Conservation (phyloP, 2,797 vertebrate species). For the Bovichtus diacanthus region DNA sequence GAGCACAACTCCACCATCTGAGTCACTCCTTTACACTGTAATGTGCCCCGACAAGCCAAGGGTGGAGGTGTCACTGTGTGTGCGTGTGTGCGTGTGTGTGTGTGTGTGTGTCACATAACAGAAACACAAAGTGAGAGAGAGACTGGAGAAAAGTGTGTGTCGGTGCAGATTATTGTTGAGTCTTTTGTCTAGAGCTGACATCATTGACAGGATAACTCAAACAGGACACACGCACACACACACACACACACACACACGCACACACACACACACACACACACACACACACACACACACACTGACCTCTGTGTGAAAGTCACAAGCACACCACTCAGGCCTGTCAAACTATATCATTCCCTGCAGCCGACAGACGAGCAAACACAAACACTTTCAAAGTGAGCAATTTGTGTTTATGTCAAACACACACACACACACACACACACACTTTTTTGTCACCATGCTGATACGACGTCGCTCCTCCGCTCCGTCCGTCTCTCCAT, state of each 20-base stretch:
- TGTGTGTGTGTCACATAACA: conserved; percentile 1
- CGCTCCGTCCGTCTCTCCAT: too few species aligned
- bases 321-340: conserved; percentile 41
- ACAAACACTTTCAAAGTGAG: conserved; percentile 18
- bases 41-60: conserved; percentile 27
- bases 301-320: conserved; percentile 52
- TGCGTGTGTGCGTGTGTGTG: conserved; percentile 25
- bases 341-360: conserved; percentile 36
- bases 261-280: conserved; percentile 17
- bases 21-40: conserved; percentile 34
- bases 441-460: background rate
- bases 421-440: background rate
- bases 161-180: background rate
- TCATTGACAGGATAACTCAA: conserved; percentile 20
- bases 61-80: conserved; percentile 3
- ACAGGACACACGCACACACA: background rate
- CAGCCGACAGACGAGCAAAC: conserved; percentile 27
- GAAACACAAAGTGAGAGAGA: background rate
- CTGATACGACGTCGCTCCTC: too few species aligned
- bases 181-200: conserved; percentile 25
- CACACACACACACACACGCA: background rate
- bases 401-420: background rate
- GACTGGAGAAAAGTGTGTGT: conserved; percentile 4
- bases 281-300: conserved; percentile 27
- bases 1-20: conserved; percentile 16